A percentile compares a stretch with the other conserved stretches of the same genome.
Conservation (phyloP, 2,888 invertebrate species). For the Hypsopygia costalis region DNA sequence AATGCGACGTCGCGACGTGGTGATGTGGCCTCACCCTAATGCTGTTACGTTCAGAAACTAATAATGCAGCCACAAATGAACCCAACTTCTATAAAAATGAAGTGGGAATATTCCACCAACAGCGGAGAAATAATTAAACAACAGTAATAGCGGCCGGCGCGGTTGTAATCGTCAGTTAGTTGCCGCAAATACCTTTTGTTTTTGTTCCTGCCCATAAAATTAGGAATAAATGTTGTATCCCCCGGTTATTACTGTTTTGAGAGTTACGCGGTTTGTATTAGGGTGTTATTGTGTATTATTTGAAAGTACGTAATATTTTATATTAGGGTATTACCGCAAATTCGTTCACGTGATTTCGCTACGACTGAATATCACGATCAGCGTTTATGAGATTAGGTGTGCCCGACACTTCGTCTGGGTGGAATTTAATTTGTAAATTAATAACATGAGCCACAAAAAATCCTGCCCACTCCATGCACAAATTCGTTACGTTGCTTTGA, state of each 20-base stretch:
- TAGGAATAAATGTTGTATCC: conserved; percentile 6
- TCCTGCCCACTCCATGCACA: no score
- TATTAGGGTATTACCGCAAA: no score
- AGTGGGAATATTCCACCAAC: neutral
- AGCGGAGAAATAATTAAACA: conserved; percentile 23
- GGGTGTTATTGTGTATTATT: neutral
- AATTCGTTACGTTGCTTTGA: no score
- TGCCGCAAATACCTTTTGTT: conserved; percentile 17
- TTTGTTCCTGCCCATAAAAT: conserved; percentile 14
- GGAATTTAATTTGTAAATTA: no score
- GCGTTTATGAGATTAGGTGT: no score
- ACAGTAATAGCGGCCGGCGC: conserved; percentile 18
- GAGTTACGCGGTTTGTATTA: neutral
- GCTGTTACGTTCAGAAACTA: neutral
- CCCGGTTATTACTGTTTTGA: neutral
- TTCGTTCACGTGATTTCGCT: no score
- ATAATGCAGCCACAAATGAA: conserved; percentile 2
- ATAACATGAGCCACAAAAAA: no score
- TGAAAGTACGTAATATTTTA: no score
- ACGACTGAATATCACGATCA: no score
- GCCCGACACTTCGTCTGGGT: no score
- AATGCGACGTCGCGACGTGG: no score
- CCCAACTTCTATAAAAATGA: conserved; percentile 2
- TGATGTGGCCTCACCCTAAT: no score
- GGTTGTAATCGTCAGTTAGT: conserved; percentile 19